Evolutionary conservation across 92 coral and sea anemone genomes (phyloP).

Genomic region (Porites lobata): DNA sequence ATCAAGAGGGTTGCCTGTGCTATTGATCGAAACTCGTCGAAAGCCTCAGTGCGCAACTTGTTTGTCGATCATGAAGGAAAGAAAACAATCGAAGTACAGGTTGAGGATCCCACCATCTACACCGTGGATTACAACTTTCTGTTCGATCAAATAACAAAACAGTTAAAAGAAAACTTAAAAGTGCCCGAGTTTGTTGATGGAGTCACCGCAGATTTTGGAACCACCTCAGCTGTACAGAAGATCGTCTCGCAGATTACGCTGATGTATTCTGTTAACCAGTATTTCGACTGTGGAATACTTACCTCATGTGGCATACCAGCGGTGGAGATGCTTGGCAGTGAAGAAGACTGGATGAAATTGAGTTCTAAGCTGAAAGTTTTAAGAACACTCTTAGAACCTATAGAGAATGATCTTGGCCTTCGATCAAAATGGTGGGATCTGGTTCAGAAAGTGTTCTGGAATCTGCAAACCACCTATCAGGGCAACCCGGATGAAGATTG

Average conservation of each 20-base stretch:
- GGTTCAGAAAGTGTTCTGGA: constrained; percentile 55
- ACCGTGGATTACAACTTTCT: too few species aligned
- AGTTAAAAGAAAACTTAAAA: too few species aligned
- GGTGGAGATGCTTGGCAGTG: constrained; percentile 66
- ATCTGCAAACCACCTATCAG: constrained; percentile 66
- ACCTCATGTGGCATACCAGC: constrained; percentile 7
- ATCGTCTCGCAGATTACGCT: constrained; percentile 69
- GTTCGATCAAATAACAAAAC: too few species aligned
- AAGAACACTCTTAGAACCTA: constrained; percentile 51
- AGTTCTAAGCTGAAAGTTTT: constrained; percentile 51
- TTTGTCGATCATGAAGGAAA: constrained; percentile 56
- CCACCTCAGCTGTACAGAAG: constrained; percentile 60
- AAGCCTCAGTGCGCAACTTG: constrained; percentile 27
- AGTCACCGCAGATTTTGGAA: constrained; percentile 75
- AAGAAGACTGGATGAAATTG: constrained; percentile 64
- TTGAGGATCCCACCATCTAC: constrained; percentile 33
- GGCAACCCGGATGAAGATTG: constrained; percentile 53
- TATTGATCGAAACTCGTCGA: constrained; percentile 35
- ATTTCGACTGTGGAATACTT: constrained; percentile 7
- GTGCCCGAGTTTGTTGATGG: constrained; percentile 61
- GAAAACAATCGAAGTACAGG: constrained; percentile 57
- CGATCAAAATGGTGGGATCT: constrained; percentile 63
- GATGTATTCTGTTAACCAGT: constrained; percentile 65
- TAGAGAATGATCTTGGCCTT: constrained; percentile 51
- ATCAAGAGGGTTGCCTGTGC: too few species aligned